phyloP scores from a whole-genome alignment of 2,888 invertebrate species.

The Drosophila macrospina region DNA sequence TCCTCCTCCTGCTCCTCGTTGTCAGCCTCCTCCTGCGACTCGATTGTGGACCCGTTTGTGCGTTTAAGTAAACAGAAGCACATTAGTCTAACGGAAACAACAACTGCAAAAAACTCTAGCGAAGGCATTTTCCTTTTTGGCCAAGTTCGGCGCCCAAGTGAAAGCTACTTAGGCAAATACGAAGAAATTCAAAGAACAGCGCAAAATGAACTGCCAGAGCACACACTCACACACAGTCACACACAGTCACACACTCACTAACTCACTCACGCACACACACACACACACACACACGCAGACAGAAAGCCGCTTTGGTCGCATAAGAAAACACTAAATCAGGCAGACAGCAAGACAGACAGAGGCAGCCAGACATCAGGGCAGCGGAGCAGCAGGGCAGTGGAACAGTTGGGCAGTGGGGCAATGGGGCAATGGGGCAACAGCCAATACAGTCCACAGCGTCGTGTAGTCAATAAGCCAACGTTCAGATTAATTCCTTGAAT shows the following conservation, averaged over 20 bases:
- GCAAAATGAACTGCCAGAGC: slow-evolving; percentile 45
- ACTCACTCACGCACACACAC: neutral
- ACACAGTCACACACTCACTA: slow-evolving; percentile 1
- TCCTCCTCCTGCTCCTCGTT: too few relatives aligned
- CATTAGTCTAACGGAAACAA: slow-evolving; percentile 60
- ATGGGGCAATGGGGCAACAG: neutral
- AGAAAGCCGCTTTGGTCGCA: slow-evolving; percentile 43
- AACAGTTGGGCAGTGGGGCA: neutral
- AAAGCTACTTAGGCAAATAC: slow-evolving; percentile 59
- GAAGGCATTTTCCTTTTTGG: slow-evolving; percentile 25
- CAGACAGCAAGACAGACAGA: slow-evolving; percentile 24
- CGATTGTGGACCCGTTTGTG: slow-evolving; percentile 20
- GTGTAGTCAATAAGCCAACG: slow-evolving; percentile 40
- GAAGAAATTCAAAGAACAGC: slow-evolving; percentile 47
- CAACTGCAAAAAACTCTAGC: slow-evolving; percentile 12
- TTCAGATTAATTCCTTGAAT: slow-evolving; percentile 45
- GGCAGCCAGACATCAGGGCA: neutral
- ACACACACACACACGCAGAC: neutral
- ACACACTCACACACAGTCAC: slow-evolving; percentile 5
- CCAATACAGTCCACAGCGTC: neutral
- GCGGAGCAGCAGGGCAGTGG: neutral
- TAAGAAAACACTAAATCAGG: slow-evolving; percentile 39
- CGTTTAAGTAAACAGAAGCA: slow-evolving; percentile 78
- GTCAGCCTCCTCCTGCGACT: neutral
- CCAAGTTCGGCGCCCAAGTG: slow-evolving; percentile 25